Base-by-base conservation (phyloP, 1,140 invertebrate species). In the Drosophila prosaltans region DNA sequence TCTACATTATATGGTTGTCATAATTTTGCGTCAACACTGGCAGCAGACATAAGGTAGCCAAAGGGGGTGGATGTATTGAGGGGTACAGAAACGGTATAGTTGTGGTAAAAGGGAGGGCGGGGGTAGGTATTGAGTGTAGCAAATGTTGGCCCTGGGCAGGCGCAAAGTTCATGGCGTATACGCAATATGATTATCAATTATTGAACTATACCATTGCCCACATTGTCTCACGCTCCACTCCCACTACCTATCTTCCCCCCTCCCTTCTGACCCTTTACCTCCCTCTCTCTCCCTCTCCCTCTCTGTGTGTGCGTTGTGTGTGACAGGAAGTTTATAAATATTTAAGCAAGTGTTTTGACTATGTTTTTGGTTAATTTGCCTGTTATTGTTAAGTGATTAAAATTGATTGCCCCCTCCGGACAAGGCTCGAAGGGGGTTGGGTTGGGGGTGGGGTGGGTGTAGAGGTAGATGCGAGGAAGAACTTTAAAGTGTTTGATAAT, bases 1-100 rank as follows among this genome's bases (percentile, higher is more conserved):
- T 80, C 51, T 48, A 72, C 79, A 82, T 82, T 81, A 81, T 71
- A 75, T 73, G 67, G 45, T 82, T 82, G 68, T 72, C 75, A 79
- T 69, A 69, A 74, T 58, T 75, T 65, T 62, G 51, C 48, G 26
- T 43, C 60, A 62, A 40, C 45, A 51, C 45, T 51, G 45, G 45
- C 45, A 51, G 45, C 45, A 51, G 45, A 24, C 45, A 51, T 21
- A 51, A 51, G 45, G 45, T 51, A 51, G 21, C 45, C 45, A 24
- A 51, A 51, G 45, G 45, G 45, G 45, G 16, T 16, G 45, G 16
- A 21, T 16, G 45, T 48, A 48, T 2, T 2, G 45, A 48, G 8
- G 16, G 21, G 16, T 7, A 16, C n/a, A 45, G 11, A 45, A 9
- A 4, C 9, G 55, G 4, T 48, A 16, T 48, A n/a, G 45, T n/a